Conservation (phyloP, 1,140 invertebrate species). For the Papilio machaon region DNA sequence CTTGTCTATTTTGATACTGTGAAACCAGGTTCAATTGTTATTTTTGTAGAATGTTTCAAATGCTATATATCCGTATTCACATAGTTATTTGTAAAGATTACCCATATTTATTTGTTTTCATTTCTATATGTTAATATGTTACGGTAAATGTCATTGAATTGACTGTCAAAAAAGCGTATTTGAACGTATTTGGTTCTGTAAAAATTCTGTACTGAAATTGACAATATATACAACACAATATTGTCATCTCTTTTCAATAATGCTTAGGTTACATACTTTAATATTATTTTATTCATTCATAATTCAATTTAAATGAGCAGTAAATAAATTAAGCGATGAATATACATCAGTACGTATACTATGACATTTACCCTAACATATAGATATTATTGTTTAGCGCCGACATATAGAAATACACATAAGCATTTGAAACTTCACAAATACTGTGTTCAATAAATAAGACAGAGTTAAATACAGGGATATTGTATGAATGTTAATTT, state of each 20-base stretch:
- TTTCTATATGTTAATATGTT: constrained; percentile 33
- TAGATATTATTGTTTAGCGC: constrained; percentile 26
- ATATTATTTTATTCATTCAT: background rate
- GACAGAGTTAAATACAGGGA: constrained; percentile 81
- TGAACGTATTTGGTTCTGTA: background rate
- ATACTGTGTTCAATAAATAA: constrained; percentile 76
- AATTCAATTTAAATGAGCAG: background rate
- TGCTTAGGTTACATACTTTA: background rate
- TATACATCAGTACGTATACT: background rate
- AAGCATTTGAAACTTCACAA: constrained; percentile 68
- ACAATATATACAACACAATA: background rate
- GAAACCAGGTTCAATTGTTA: constrained; percentile 67
- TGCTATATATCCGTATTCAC: constrained; percentile 44
- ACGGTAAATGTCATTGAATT: constrained; percentile 35
- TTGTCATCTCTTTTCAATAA: background rate
- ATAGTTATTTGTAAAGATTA: constrained; percentile 17
- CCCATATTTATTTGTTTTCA: constrained; percentile 12
- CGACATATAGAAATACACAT: constrained; percentile 4
- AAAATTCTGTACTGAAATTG: background rate
- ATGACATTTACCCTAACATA: constrained; percentile 40
- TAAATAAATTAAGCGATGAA: background rate
- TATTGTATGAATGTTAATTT: constrained; percentile 75
- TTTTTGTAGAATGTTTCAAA: constrained; percentile 70
- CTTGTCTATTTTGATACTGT: constrained; percentile 79
- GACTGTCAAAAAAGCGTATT: background rate